Percentiles rank a stretch among this genome's conserved stretches.
Evolutionary conservation across 2,888 invertebrate genomes (phyloP).

Genomic region (Ichneumoninae sp.): DNA sequence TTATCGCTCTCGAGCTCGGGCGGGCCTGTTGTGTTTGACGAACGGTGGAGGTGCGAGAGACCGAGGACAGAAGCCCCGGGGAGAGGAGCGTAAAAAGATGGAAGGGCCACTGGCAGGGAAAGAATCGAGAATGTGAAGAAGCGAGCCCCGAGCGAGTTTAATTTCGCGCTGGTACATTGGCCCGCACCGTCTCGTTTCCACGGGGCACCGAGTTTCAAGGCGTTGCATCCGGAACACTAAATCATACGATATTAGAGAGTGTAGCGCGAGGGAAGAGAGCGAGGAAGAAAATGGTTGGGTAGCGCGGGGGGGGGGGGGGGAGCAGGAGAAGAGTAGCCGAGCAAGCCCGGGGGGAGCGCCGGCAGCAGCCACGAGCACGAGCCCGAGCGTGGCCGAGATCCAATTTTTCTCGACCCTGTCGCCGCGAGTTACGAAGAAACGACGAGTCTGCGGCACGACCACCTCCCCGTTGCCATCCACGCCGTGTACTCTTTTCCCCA

Average conservation of each 20-base stretch:
- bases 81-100: conserved; percentile 11
- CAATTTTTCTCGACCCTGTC: conserved; percentile 83
- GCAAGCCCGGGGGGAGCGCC: conserved; percentile 5
- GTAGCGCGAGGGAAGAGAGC: conserved; percentile 55
- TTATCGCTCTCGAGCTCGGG: too few species aligned
- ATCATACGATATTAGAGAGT: conserved; percentile 82
- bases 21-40: not conserved
- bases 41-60: not conserved
- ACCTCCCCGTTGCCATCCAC: not conserved
- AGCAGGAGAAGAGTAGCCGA: conserved; percentile 20
- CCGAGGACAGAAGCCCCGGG: conserved; percentile 26
- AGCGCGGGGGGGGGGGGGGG: not conserved
- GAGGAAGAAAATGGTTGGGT: not conserved
- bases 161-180: conserved; percentile 75
- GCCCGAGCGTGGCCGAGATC: conserved; percentile 68
- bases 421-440: conserved; percentile 80
- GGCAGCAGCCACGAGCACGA: conserved; percentile 32
- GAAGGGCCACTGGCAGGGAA: conserved; percentile 13
- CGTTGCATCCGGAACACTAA: conserved; percentile 80
- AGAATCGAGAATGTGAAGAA: conserved; percentile 49
- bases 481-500: conserved; percentile 26
- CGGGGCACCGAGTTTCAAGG: conserved; percentile 75
- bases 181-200: conserved; percentile 58
- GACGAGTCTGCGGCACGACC: conserved; percentile 63
- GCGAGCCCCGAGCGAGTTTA: conserved; percentile 76